These are phyloP conservation scores for Sternarchorhynchus goeldii DNA, from an alignment of 2,797 vertebrate genomes.

Conservation along the genomic window DNA sequence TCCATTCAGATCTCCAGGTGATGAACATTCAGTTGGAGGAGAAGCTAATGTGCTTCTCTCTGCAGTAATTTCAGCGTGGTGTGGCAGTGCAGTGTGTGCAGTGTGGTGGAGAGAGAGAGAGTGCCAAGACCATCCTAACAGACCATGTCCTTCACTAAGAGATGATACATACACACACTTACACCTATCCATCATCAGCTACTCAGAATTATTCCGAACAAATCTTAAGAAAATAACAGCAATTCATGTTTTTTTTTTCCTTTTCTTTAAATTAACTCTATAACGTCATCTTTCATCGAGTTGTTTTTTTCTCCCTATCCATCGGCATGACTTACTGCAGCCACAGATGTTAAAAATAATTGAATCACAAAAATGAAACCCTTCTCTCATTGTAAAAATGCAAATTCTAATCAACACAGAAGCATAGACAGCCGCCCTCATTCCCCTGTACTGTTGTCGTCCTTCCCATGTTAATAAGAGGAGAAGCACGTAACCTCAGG, in stretches of 20 bases:
- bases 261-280: not conserved
- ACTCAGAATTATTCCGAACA: not conserved
- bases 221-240: not conserved
- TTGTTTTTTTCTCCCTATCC: not conserved
- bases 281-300: constrained; percentile 3
- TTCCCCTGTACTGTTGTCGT: not conserved
- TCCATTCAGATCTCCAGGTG: no score
- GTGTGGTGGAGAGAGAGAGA: no score
- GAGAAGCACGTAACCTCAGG: not conserved
- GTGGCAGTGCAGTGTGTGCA: no score
- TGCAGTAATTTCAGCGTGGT: no score
- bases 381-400: not conserved
- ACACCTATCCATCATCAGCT: not conserved
- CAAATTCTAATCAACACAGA: constrained; percentile 7
- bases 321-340: constrained; percentile 6
- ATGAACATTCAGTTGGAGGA: no score
- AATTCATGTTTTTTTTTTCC: no score
- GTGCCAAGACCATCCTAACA: no score
- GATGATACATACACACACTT: no score
- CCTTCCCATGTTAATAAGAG: not conserved
- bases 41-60: no score
- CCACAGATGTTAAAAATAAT: constrained; percentile 11
- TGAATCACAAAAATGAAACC: constrained; percentile 14
- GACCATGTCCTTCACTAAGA: no score
- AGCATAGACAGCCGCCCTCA: no score